Percentiles rank a stretch among this genome's conserved stretches.
These are phyloP conservation scores for Hepsetus odoe DNA, from an alignment of 2,113 vertebrate species.

Conservation along the genomic window DNA sequence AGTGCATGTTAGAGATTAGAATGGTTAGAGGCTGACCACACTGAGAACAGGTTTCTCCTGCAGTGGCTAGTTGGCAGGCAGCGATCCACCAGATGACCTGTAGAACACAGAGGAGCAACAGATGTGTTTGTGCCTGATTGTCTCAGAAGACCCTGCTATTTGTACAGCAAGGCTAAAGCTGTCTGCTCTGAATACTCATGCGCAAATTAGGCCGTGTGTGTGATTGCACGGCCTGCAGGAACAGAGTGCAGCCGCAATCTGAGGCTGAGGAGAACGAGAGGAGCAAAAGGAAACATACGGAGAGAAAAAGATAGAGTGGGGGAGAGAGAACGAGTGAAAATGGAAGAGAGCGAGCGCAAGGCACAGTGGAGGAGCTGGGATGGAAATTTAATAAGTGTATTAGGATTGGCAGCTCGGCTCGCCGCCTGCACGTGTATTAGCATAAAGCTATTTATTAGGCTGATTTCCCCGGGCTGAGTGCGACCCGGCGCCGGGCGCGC, in stretches of 20 bases:
- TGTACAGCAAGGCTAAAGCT: slow-evolving; percentile 18
- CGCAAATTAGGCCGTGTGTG: slow-evolving; percentile 28
- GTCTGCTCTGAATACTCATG: slow-evolving; percentile 20
- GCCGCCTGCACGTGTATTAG: slow-evolving; percentile 71
- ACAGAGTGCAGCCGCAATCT: slow-evolving; percentile 4
- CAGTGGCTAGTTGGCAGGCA: slow-evolving; percentile 34
- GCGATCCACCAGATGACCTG: slow-evolving; percentile 37
- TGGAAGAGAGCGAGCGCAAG: slow-evolving; percentile 7
- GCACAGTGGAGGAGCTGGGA: slow-evolving; percentile 47
- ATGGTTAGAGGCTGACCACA: no score
- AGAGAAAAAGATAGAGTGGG: background rate
- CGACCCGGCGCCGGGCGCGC: slow-evolving; percentile 41
- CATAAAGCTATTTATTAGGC: slow-evolving; percentile 87
- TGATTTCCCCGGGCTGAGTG: slow-evolving; percentile 77
- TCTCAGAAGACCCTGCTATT: slow-evolving; percentile 24
- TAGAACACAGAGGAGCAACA: slow-evolving; percentile 35
- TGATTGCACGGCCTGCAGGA: background rate
- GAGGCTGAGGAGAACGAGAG: background rate
- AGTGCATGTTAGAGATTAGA: no score
- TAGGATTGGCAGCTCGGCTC: slow-evolving; percentile 79
- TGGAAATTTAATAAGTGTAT: slow-evolving; percentile 73
- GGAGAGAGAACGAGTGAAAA: background rate
- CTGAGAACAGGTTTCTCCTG: no score
- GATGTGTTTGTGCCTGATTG: background rate
- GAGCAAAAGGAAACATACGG: background rate